These are phyloP conservation scores for Bombus breviceps DNA, from an alignment of 1,140 invertebrate species.

Conservation along the genomic window DNA sequence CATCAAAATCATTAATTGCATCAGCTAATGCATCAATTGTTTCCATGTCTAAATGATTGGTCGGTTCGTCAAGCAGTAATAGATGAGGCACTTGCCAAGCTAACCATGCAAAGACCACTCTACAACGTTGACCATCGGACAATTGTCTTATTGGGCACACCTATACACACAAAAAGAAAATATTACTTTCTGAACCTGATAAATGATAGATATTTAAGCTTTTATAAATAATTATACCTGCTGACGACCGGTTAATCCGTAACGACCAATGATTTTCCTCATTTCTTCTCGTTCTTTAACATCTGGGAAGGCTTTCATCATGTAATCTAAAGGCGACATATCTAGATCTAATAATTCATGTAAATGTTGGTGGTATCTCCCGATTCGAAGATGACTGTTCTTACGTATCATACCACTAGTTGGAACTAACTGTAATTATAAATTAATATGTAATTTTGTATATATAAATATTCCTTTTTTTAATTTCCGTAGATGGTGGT, in stretches of 20 bases:
- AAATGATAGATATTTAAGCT: neutral
- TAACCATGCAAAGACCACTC: constrained; percentile 99
- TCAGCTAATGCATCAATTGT: constrained; percentile 99
- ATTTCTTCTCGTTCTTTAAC: constrained; percentile 99
- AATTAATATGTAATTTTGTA: neutral
- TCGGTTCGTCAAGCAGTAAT: constrained; percentile 97
- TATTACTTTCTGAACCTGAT: neutral
- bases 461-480: neutral
- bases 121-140: constrained; percentile 98
- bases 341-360: constrained; percentile 98
- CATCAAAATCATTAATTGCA: constrained; percentile 98
- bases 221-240: constrained; percentile 85
- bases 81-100: constrained; percentile 98
- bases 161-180: constrained; percentile 79
- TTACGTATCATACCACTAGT: constrained; percentile 98
- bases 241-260: constrained; percentile 97
- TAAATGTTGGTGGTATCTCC: constrained; percentile 99
- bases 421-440: constrained; percentile 90
- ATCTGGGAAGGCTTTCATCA: constrained; percentile 98
- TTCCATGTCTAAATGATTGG: constrained; percentile 99
- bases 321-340: constrained; percentile 97
- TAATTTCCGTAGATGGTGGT: neutral
- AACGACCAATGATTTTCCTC: constrained; percentile 99
- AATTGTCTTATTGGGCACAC: constrained; percentile 98
- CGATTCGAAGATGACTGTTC: constrained; percentile 98